phyloP scores from a whole-genome alignment of 2,888 invertebrate species.

The Perizoma flavofasciatum region DNA sequence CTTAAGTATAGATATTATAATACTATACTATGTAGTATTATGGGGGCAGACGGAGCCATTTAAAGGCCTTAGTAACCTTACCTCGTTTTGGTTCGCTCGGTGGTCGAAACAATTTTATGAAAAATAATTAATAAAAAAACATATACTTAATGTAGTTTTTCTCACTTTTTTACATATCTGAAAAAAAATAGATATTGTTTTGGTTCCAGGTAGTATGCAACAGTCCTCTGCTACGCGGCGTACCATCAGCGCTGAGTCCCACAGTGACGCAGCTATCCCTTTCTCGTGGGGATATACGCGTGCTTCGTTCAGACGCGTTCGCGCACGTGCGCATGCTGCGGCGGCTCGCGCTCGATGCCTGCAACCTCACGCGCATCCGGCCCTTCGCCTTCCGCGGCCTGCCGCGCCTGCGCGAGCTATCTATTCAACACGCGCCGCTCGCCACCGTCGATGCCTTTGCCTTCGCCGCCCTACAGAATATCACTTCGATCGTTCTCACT shows the following conservation, averaged over 20 bases:
- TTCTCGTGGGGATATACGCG: conserved; percentile 92
- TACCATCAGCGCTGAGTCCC: conserved; percentile 90
- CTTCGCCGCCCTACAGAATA: conserved; percentile 92
- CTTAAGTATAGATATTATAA: conserved; percentile 33
- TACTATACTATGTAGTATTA: too few relatives aligned
- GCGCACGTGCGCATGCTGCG: conserved; percentile 90
- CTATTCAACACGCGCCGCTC: conserved; percentile 94
- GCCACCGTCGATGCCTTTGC: conserved; percentile 92
- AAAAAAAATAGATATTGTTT: conserved; percentile 21
- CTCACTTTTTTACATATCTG: too few relatives aligned
- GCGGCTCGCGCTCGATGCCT: conserved; percentile 93
- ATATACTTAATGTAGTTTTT: too few relatives aligned
- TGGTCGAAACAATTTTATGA: too few relatives aligned
- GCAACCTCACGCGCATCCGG: conserved; percentile 92
- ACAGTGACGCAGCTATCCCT: conserved; percentile 93
- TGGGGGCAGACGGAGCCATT: conserved; percentile 1
- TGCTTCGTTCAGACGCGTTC: conserved; percentile 92
- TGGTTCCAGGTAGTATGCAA: conserved; percentile 92
- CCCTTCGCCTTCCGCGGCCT: conserved; percentile 94
- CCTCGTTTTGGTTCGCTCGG: too few relatives aligned
- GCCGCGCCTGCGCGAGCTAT: conserved; percentile 89
- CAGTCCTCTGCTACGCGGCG: conserved; percentile 91
- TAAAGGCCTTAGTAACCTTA: too few relatives aligned
- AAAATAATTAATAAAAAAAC: too few relatives aligned
- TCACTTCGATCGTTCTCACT: conserved; percentile 87